Conservation (phyloP, 2,113 vertebrate genomes). For the Etheostoma spectabile region DNA sequence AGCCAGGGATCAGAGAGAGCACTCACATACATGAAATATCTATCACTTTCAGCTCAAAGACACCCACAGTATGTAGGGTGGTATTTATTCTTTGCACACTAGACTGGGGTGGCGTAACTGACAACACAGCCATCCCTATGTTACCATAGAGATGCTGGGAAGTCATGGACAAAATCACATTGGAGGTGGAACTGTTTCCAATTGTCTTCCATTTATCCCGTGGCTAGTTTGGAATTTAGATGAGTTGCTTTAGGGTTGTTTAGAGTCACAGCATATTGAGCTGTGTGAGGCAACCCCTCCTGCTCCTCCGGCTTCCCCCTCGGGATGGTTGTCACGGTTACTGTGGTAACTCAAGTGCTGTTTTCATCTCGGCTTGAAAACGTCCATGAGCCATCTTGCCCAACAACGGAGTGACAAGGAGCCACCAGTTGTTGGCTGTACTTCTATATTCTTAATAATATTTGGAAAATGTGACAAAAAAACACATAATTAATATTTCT, state of each 20-base stretch:
- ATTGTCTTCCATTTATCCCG: slow-evolving; percentile 73
- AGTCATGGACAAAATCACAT: slow-evolving; percentile 57
- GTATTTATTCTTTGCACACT: slow-evolving; percentile 46
- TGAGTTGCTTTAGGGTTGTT: slow-evolving; percentile 81
- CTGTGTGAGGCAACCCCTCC: slow-evolving; percentile 59
- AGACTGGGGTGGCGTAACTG: slow-evolving; percentile 32
- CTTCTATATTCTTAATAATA: slow-evolving; percentile 19
- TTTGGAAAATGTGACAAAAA: background rate
- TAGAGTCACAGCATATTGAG: slow-evolving; percentile 78
- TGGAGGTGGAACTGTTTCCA: slow-evolving; percentile 72
- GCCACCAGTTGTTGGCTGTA: slow-evolving; percentile 37
- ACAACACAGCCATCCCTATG: slow-evolving; percentile 56
- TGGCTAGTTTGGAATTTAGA: slow-evolving; percentile 83
- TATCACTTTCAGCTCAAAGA: slow-evolving; percentile 41
- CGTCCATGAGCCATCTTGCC: slow-evolving; percentile 30
- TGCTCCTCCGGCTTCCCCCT: slow-evolving; percentile 57
- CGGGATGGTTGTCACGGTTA: slow-evolving; percentile 70
- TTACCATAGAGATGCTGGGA: slow-evolving; percentile 60
- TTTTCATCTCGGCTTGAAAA: slow-evolving; percentile 65
- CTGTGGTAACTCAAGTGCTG: slow-evolving; percentile 65
- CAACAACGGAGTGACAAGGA: slow-evolving; percentile 43
- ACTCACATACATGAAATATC: slow-evolving; percentile 57
- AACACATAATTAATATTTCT: background rate
- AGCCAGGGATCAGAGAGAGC: slow-evolving; percentile 45
- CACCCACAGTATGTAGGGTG: slow-evolving; percentile 33